Percentiles rank a stretch among this genome's conserved stretches.
Evolutionary conservation across 2,113 vertebrate genomes (phyloP).

Genomic region (Chamaetylas fuelleborni): DNA sequence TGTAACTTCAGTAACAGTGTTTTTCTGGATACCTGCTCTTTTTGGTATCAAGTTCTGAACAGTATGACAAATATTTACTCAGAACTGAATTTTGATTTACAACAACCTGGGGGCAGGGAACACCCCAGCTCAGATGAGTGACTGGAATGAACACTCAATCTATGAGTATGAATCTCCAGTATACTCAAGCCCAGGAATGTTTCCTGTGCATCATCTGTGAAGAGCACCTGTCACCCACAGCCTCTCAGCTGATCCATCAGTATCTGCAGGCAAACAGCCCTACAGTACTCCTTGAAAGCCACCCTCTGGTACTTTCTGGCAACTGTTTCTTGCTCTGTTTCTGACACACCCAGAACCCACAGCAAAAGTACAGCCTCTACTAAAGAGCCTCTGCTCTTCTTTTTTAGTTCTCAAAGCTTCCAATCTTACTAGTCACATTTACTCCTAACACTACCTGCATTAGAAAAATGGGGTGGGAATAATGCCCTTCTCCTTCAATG

Average conservation of each 20-base stretch:
- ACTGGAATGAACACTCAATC: background rate
- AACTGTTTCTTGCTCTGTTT: background rate
- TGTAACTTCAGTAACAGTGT: background rate
- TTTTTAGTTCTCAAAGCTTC: background rate
- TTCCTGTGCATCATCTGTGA: background rate
- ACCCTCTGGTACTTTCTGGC: background rate
- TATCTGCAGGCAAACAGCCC: background rate
- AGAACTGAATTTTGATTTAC: background rate
- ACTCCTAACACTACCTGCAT: background rate
- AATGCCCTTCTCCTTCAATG: background rate
- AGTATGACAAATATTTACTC: background rate
- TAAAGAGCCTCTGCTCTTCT: background rate
- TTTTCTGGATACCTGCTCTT: background rate
- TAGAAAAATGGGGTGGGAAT: background rate
- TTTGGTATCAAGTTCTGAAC: background rate
- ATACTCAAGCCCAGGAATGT: background rate
- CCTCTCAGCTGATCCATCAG: background rate
- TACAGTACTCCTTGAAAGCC: background rate
- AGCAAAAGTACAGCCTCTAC: background rate
- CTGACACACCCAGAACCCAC: background rate
- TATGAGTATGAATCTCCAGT: background rate
- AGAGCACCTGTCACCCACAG: background rate
- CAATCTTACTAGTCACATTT: background rate
- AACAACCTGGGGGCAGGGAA: background rate
- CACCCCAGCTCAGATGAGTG: background rate